These are phyloP conservation scores for Monopterus albus DNA, from an alignment of 2,113 vertebrate species.

Conservation along the genomic window DNA sequence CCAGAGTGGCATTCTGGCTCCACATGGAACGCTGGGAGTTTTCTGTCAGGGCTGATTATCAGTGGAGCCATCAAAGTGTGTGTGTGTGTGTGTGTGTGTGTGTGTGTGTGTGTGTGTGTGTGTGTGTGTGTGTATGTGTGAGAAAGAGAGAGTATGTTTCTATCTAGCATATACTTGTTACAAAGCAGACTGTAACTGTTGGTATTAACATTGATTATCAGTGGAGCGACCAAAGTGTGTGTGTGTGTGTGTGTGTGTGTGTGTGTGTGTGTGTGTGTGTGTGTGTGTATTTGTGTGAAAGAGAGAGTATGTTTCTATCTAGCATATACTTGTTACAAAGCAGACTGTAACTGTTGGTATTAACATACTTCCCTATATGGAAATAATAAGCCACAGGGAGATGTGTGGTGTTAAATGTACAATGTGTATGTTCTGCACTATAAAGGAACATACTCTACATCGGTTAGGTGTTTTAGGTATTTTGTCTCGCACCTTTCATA, in stretches of 20 bases:
- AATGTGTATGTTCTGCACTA: background rate
- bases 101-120: background rate
- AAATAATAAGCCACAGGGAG: background rate
- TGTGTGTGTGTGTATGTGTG: background rate
- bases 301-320: background rate
- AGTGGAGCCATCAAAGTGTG: constrained; percentile 1
- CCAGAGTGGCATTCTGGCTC: constrained; percentile 14
- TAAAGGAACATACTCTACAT: background rate
- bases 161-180: background rate
- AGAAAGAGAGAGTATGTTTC: background rate
- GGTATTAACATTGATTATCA: constrained; percentile 3
- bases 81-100: background rate
- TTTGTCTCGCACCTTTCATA: background rate
- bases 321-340: background rate
- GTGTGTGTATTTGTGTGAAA: no score
- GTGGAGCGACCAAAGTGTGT: background rate
- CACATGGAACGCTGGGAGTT: constrained; percentile 11
- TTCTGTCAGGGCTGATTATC: constrained; percentile 23
- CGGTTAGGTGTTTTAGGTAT: background rate
- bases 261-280: no score
- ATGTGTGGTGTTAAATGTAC: background rate
- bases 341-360: background rate
- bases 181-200: background rate
- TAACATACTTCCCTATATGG: background rate
- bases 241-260: background rate